phyloP scores from a whole-genome alignment of 2,113 vertebrate genomes.

The Hucho hucho region DNA sequence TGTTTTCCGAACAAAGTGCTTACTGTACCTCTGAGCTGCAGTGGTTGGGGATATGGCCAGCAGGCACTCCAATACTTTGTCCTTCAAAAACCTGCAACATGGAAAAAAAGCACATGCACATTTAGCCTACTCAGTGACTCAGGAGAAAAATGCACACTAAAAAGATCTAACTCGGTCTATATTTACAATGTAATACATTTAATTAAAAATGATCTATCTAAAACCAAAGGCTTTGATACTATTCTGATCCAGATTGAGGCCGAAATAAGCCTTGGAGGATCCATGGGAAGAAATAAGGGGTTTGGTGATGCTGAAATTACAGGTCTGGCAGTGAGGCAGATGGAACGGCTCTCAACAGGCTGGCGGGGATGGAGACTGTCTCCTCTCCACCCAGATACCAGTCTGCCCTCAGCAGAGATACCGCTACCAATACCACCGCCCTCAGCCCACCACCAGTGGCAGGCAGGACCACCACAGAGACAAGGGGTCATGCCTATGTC shows the following conservation, averaged over 20 bases:
- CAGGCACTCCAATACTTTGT: conserved; percentile 52
- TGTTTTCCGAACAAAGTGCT: background rate
- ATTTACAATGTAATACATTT: conserved; percentile 20
- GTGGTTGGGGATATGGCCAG: conserved; percentile 53
- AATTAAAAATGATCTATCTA: conserved; percentile 39
- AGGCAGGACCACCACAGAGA: background rate
- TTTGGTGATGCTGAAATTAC: conserved; percentile 55
- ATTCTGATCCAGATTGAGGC: conserved; percentile 38
- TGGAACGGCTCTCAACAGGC: conserved; percentile 36
- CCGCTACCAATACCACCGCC: background rate
- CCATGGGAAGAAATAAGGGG: conserved; percentile 50
- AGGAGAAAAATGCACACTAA: conserved; percentile 11
- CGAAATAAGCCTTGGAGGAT: conserved; percentile 36
- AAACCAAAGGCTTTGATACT: conserved; percentile 42
- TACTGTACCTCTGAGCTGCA: conserved; percentile 68
- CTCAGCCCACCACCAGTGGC: background rate
- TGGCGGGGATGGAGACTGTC: conserved; percentile 37
- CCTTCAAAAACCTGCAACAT: conserved; percentile 77
- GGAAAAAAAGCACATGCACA: conserved; percentile 25
- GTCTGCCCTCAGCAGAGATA: conserved; percentile 10
- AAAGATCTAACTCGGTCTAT: conserved; percentile 32
- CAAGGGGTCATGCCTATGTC: background rate
- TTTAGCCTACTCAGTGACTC: background rate
- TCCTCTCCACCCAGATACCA: conserved; percentile 36
- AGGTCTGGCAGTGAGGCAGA: conserved; percentile 34